phyloP scores from a whole-genome alignment of 2,888 invertebrate genomes.

The Urechis unicinctus region DNA sequence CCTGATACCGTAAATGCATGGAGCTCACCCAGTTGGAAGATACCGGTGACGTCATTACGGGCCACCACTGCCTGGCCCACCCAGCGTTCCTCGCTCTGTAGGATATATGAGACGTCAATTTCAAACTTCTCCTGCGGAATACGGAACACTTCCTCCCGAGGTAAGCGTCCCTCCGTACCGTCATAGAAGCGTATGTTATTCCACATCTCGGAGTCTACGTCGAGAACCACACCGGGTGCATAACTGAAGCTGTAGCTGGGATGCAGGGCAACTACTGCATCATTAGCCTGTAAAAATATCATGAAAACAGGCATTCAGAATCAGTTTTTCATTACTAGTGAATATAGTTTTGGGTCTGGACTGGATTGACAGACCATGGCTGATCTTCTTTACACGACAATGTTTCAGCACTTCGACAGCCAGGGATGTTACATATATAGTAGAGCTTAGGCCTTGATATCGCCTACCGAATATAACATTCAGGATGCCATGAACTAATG shows the following conservation, averaged over 20 bases:
- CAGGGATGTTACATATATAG: no score
- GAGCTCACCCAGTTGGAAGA: slow-evolving; percentile 30
- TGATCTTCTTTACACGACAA: no score
- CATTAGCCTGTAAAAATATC: slow-evolving; percentile 22
- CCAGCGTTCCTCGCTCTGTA: slow-evolving; percentile 30
- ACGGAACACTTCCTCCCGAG: slow-evolving; percentile 29
- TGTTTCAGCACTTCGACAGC: no score
- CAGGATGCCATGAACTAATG: no score
- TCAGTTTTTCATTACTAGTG: no score
- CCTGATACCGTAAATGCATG: no score
- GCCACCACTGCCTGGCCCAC: slow-evolving; percentile 35
- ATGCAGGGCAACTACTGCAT: slow-evolving; percentile 35
- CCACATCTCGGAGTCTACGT: slow-evolving; percentile 17
- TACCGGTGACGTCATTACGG: slow-evolving; percentile 30
- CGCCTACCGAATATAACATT: no score
- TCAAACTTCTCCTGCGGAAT: slow-evolving; percentile 29
- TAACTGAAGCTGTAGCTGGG: slow-evolving; percentile 36
- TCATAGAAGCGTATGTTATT: slow-evolving; percentile 34
- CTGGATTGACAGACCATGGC: no score
- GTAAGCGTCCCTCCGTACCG: slow-evolving; percentile 23
- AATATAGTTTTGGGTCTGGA: no score
- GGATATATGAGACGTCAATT: slow-evolving; percentile 33
- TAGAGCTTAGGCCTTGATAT: no score
- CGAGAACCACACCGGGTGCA: slow-evolving; percentile 34
- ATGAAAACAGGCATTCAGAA: background rate